Evolutionary conservation across 2,113 vertebrate species (phyloP), one percentile per base, ranked within the genome.

Genomic region (Brachyhypopomus gauderio): DNA sequence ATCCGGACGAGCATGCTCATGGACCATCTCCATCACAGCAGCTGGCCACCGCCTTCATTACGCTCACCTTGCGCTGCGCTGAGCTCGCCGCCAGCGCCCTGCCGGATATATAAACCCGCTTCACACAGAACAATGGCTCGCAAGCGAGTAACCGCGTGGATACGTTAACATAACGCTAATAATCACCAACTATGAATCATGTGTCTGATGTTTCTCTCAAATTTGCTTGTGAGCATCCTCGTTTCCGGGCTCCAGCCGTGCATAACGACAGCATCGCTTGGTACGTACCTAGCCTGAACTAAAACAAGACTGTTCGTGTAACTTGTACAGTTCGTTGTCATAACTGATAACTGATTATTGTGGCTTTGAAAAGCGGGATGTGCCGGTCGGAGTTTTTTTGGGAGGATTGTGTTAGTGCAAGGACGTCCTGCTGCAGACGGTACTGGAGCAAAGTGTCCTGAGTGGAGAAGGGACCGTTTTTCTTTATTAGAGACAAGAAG

Each of bases 121-220:
- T 63, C 75, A 64, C 81, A 88, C 86, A 84, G 81, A 89, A 86
- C 86, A 80, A 94, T 93, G 93, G 90, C 82, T 86, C 45, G 45
- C 45, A 34, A 89, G 78, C 89, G 86, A 52, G 78, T 79, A 79
- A 88, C 84, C 82, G 90, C 90, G 86, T 91, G 88, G 91, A 88
- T 79, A 88, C 92, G 91, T 90, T 91, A 88, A 93, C 89, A 89
- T 83, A 77, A 85, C 87, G 88, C 90, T n/a, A 92, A 85, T 90
- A 89, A 83, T 85, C 77, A 87, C 91, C 91, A 94, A 91, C 93
- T 94, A 94, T 94, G 94, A 93, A 94, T 94, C 94, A 94, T 94
- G 94, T 86, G 88, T 93, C 87, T 93, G 92, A 93, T 91, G 90
- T 91, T 91, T 91, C 88, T 93, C 88, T 88, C 90, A 90, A 92